Evolutionary conservation across 2,888 invertebrate genomes (phyloP).

Genomic region (Ormia ochracea): DNA sequence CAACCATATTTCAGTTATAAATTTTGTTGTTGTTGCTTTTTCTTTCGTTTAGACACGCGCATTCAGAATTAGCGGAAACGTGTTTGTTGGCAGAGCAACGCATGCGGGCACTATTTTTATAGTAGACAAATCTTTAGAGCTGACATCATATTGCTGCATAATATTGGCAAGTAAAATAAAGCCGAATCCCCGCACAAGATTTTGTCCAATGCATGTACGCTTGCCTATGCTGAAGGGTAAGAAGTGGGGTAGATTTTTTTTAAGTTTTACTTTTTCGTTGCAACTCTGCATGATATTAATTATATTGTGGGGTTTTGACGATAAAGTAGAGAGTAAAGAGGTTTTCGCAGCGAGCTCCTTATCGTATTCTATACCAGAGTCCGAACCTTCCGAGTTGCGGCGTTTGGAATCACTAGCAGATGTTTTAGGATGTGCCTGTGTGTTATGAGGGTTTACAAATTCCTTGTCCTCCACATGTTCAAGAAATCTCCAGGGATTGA

Average conservation of each 20-base stretch:
- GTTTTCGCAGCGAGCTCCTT: constrained; percentile 62
- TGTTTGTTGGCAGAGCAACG: constrained; percentile 85
- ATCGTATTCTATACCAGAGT: constrained; percentile 80
- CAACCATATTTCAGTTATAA: background rate
- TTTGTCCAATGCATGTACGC: constrained; percentile 90
- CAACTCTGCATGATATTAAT: background rate
- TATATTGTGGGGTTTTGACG: background rate
- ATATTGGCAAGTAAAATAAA: constrained; percentile 85
- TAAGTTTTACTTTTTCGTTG: constrained; percentile 71
- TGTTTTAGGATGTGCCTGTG: background rate
- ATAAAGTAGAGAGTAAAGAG: constrained; percentile 3
- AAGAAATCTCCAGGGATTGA: constrained; percentile 87
- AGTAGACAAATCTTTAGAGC: constrained; percentile 78
- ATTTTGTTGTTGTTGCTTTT: background rate
- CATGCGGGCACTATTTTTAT: constrained; percentile 83
- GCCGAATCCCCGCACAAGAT: constrained; percentile 85
- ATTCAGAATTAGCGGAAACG: constrained; percentile 81
- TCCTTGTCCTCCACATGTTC: constrained; percentile 62
- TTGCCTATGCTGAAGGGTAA: constrained; percentile 91
- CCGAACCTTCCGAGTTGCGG: constrained; percentile 78
- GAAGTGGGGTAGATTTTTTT: constrained; percentile 83
- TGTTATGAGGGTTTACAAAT: background rate
- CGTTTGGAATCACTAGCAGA: constrained; percentile 44
- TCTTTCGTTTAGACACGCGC: background rate
- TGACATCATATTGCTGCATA: constrained; percentile 83